phyloP scores from a whole-genome alignment of 2,888 invertebrate species.

The Petrolisthes manimaculis region DNA sequence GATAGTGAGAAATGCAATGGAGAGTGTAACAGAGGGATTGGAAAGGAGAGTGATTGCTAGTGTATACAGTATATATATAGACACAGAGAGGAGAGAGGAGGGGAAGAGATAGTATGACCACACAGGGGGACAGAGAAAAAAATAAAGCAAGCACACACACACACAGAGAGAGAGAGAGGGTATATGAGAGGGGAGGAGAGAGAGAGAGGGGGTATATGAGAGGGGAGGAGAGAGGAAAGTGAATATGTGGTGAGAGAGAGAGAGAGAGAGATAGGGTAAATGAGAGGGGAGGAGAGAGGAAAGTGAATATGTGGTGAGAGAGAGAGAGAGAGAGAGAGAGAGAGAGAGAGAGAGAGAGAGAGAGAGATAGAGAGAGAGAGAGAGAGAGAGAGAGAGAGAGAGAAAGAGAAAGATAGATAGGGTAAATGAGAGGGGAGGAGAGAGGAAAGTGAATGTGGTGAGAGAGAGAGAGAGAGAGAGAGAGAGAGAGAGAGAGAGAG shows the following conservation, averaged over 20 bases:
- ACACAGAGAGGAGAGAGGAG: background rate
- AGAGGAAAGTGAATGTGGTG: no score
- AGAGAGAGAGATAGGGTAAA: no score
- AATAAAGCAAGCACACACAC: background rate
- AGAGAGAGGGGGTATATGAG: background rate
- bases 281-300: constrained; percentile 6
- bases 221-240: background rate
- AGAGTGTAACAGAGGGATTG: background rate
- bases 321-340: background rate
- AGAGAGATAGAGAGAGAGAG: background rate
- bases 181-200: no score
- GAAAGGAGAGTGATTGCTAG: background rate
- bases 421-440: no score
- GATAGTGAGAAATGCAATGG: background rate
- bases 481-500: constrained; percentile 4
- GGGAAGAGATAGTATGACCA: background rate
- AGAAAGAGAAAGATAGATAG: no score
- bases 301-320: background rate
- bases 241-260: background rate
- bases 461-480: background rate
- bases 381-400: background rate
- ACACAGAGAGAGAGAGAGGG: no score
- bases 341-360: background rate
- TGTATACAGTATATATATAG: background rate
- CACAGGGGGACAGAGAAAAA: background rate